phyloP scores from a whole-genome alignment of 2,797 vertebrate genomes.

The Cossypha heuglini region DNA sequence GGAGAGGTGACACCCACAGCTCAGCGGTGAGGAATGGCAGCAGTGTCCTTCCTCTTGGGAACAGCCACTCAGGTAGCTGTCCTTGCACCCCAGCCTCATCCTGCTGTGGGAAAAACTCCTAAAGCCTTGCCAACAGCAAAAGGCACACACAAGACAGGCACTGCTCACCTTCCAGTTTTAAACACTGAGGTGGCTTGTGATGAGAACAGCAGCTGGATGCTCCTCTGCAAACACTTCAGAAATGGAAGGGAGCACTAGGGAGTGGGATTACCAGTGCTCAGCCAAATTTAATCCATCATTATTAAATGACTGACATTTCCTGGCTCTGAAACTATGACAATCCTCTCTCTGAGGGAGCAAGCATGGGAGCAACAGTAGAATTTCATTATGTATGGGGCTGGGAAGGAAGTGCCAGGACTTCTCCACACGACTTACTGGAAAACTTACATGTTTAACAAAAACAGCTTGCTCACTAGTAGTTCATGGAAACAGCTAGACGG shows the following conservation, averaged over 20 bases:
- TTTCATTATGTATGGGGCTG: neutral
- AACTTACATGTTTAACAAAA: neutral
- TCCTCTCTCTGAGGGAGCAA: neutral
- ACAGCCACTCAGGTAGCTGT: neutral
- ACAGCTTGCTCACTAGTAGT: neutral
- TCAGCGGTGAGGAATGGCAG: neutral
- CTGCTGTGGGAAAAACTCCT: neutral
- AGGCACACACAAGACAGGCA: rapidly evolving
- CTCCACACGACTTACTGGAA: neutral
- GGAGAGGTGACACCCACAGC: neutral
- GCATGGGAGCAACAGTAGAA: neutral
- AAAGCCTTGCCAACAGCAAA: neutral
- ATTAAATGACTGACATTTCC: neutral
- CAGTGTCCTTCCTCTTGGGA: neutral
- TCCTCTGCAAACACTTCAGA: neutral
- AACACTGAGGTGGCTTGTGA: rapidly evolving
- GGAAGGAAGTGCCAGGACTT: neutral
- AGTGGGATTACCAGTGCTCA: neutral
- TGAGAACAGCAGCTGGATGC: neutral
- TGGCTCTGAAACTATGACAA: neutral
- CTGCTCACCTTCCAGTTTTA: neutral
- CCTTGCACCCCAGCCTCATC: neutral
- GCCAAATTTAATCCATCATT: neutral
- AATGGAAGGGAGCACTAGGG: neutral
- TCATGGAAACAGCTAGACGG: neutral